A percentile compares a stretch with the other conserved stretches of the same genome.
These are phyloP conservation scores for Chloropsis hardwickii DNA, from an alignment of 2,113 vertebrate genomes.

Conservation along the genomic window DNA sequence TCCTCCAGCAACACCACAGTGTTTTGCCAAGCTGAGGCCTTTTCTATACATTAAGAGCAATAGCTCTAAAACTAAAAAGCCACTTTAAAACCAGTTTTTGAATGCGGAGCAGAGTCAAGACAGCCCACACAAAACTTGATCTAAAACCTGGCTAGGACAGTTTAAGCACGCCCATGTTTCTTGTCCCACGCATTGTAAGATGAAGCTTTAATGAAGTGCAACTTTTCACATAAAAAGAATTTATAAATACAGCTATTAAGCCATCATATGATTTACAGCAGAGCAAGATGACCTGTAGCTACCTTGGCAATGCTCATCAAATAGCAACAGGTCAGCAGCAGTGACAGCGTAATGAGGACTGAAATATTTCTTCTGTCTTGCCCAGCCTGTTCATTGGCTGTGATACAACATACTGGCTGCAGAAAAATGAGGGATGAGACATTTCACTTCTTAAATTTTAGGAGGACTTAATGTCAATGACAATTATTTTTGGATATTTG, in stretches of 20 bases:
- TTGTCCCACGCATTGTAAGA: not conserved
- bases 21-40: not conserved
- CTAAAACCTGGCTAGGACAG: not conserved
- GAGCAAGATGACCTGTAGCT: not conserved
- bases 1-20: not conserved
- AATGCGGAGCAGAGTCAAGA: not conserved
- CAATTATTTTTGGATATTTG: not conserved
- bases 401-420: not conserved
- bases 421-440: not conserved
- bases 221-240: not conserved
- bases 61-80: not conserved
- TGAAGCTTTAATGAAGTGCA: not conserved
- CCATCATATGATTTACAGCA: not conserved
- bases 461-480: not conserved
- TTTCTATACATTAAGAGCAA: not conserved
- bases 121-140: not conserved
- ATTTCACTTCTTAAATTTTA: not conserved
- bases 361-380: not conserved
- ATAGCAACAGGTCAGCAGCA: not conserved
- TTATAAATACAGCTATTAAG: not conserved
- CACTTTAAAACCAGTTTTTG: not conserved
- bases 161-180: not conserved
- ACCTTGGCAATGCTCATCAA: not conserved
- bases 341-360: not conserved
- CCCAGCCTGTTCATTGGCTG: not conserved